Base-by-base conservation (phyloP, 53 echinoderm and acorn worm genomes). In the Glandiceps talaboti region DNA sequence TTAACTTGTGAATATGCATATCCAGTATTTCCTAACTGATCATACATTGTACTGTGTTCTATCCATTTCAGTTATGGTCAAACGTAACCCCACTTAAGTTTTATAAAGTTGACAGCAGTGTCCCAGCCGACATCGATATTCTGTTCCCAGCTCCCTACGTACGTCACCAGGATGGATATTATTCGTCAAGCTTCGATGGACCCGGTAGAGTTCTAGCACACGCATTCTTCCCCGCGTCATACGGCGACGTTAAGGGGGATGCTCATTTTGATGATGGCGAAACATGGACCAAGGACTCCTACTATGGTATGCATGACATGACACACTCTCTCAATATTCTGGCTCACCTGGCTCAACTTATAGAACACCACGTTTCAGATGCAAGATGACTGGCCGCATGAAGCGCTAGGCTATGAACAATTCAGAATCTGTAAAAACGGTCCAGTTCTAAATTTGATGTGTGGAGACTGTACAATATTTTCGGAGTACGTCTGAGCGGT, bases 181-280 rank as follows among this genome's bases (percentile, higher is more conserved):
- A 12, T 20, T 12, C 64, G 64, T 45, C 64, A 6, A 45, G 64
- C 64, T 91, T 91, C 33, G 88, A 91, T 30, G 91, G 91, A 27
- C 85, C 86, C 10, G 91, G 91, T 6, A 25, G 27, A 25, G 86
- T 91, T 27, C 74, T 91, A 30, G 91, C 87, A 26, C 91, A 91
- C 77, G 84, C 91, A 28, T 91, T 89, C 85, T 84, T 79, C 31
- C 91, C 91, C 0, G 75, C 86, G 33, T 75, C 28, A 14, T 75
- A 33, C 26, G 27, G 45, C 1, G 31, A 28, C 20, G 1, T 30
- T 33, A 32, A 64, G 14, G 81, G 74, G 0, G 82, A 83, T 75
- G 86, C 86, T 14, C 91, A 91, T 33, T 76, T 91, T 0, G 91
- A 91, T 45, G 86, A 89, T 14, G 86, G 79, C 1, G 91, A 91